Base-by-base conservation (phyloP, 2,113 vertebrate genomes). In the Pollimyrus isidori region DNA sequence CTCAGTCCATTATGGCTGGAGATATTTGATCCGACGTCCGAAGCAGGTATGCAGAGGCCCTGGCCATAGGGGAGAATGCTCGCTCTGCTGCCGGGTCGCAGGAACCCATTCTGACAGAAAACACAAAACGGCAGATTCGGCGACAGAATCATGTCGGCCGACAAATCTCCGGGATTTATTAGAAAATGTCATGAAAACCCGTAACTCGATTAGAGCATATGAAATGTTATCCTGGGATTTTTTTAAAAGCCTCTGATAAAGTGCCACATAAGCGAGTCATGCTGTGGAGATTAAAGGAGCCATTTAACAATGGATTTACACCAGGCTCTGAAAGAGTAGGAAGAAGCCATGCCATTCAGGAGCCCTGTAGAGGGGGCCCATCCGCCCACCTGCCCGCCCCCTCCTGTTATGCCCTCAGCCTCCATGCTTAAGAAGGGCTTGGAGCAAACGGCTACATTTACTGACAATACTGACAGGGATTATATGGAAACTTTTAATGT, bases 191-290 rank as follows among this genome's bases (percentile, higher is more conserved):
- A 84, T 46, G 23, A 23, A 84, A 45, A 82, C 35, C 42, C 42
- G 15, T 42, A 39, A 84, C 82, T 84, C 6, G 82, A 84, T 84
- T 84, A 45, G 45, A 84, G 23, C 39, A 48, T 84, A 84, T 84
- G 82, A 84, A 45, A 46, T 84, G 35, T 84, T 46, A 84, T 84
- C 82, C 82, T 46, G 39, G 82, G 82, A 84, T 84, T 84, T 82
- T 69, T 48, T n/a, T 13, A 45, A 84, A 45, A 84, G 82, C 76
- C 76, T 82, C 76, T 82, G 76, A 82, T 82, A 46, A 48, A 84
- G 45, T 46, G 82, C 42, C 82, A 23, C 82, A 84, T 84, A n/a
- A 46, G 82, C 45, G 82, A 84, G 42, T 84, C 82, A 48, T 4
- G 82, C 42, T 84, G 39, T 19, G 19, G 23, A 42, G 82, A 84